Base-by-base conservation (phyloP, 2,888 invertebrate genomes). In the Cryptocephalus primarius region DNA sequence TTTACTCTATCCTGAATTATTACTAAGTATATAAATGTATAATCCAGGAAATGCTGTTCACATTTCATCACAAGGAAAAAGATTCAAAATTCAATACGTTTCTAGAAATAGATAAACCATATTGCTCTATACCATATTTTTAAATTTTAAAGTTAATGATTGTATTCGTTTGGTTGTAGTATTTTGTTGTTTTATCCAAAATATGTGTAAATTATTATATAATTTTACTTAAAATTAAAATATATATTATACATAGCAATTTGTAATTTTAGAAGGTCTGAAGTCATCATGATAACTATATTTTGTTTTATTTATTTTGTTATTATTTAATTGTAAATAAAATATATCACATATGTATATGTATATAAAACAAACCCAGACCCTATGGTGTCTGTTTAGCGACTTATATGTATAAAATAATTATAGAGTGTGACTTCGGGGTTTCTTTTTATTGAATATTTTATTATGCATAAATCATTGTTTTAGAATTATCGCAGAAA, bases 331-430 rank as follows among this genome's bases (percentile, higher is more conserved):
- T 55, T 68, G 66, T 67, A 68, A 60, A 69, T 69, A 69, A 64
- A 60, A 60, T 10, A 66, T 65, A 67, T 65, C 62, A 68, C 60
- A 60, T 64, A 61, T 67, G 65, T 67, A 66, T 61, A 68, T 63
- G 22, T 22, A 22, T 22, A 22, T 22, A 22, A 22, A 22, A 60
- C 51, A 54, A 56, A 55, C 10, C n/a, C 63, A 63, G 67, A 69
- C 70, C 70, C 70, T 67, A 69, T 70, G 69, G 70, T 60, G 69
- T 69, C 68, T 67, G 66, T 34, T 49, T 59, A 57, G 57, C 59
- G 55, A 57, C 56, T 55, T 60, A 57, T 60, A 55, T 66, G 64
- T 65, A 65, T 58, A 63, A 59, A 59, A 56, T 54, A 49, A 55
- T 56, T 61, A 60, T 64, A 62, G 62, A 60, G 59, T 62, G 60